A percentile compares a stretch with the other conserved stretches of the same genome.
phyloP scores from a whole-genome alignment of 37 sponge, comb jelly and placozoan species.

The Spongilla lacustris region DNA sequence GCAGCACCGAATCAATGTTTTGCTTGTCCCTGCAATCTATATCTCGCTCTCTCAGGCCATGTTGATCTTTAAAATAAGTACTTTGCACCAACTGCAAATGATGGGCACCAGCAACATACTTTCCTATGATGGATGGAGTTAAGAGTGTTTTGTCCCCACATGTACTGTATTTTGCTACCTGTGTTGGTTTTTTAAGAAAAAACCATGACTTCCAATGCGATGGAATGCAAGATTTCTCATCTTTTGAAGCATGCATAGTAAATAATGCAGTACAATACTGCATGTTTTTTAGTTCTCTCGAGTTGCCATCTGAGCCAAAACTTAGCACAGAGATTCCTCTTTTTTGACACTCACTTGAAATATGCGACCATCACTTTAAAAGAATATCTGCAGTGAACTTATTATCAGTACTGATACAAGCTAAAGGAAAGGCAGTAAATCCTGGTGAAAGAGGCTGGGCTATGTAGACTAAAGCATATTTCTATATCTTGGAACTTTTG shows the following conservation, averaged over 20 bases:
- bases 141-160: constrained; percentile 29
- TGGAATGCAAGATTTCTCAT: no score
- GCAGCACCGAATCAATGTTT: constrained; percentile 24
- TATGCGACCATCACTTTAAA: no score
- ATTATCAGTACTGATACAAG: constrained; percentile 46
- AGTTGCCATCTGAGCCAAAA: no score
- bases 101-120: constrained; percentile 29
- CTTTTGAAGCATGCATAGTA: no score
- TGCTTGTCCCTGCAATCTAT: constrained; percentile 25
- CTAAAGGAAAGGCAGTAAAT: constrained; percentile 38
- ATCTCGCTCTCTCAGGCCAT: constrained; percentile 31
- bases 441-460: constrained; percentile 41
- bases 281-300: no score
- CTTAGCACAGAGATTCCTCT: no score
- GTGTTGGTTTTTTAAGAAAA: constrained; percentile 28
- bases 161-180: constrained; percentile 27
- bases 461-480: constrained; percentile 69
- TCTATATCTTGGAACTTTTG: constrained; percentile 11
- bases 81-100: neutral
- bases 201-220: no score
- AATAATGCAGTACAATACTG: no score
- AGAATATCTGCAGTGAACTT: constrained; percentile 37
- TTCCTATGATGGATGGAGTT: constrained; percentile 10
- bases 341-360: no score
- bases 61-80: constrained; percentile 19